These are phyloP conservation scores for Tolmerus cingulatus DNA, from an alignment of 2,888 invertebrate genomes.

Conservation along the genomic window DNA sequence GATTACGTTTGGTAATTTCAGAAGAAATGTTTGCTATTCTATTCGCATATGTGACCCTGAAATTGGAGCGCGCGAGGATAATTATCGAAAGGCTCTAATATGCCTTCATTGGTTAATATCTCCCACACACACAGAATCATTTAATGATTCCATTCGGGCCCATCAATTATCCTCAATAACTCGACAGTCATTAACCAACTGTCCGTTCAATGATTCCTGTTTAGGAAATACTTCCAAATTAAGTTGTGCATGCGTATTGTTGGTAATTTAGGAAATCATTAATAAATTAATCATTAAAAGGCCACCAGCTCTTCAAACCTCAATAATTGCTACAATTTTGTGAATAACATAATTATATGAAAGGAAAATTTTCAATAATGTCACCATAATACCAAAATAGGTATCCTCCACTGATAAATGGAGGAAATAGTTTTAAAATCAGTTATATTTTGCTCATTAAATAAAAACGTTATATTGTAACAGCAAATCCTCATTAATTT, in stretches of 20 bases:
- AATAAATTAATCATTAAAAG: background rate
- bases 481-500: too few relatives aligned
- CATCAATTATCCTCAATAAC: background rate
- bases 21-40: background rate
- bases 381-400: too few relatives aligned
- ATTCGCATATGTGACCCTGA: background rate
- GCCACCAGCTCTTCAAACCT: too few relatives aligned
- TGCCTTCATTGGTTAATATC: background rate
- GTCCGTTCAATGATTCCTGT: background rate
- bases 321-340: too few relatives aligned
- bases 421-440: background rate
- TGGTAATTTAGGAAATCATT: background rate
- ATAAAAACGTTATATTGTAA: too few relatives aligned
- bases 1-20: background rate
- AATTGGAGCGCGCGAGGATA: background rate
- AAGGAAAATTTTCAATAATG: too few relatives aligned
- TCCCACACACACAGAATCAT: background rate
- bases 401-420: background rate
- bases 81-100: background rate
- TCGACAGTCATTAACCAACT: background rate
- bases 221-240: background rate
- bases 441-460: too few relatives aligned
- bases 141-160: background rate
- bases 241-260: background rate
- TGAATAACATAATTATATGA: too few relatives aligned